These are phyloP conservation scores for Rattus rattus DNA, from an alignment of 2,113 vertebrate species.

Conservation along the genomic window DNA sequence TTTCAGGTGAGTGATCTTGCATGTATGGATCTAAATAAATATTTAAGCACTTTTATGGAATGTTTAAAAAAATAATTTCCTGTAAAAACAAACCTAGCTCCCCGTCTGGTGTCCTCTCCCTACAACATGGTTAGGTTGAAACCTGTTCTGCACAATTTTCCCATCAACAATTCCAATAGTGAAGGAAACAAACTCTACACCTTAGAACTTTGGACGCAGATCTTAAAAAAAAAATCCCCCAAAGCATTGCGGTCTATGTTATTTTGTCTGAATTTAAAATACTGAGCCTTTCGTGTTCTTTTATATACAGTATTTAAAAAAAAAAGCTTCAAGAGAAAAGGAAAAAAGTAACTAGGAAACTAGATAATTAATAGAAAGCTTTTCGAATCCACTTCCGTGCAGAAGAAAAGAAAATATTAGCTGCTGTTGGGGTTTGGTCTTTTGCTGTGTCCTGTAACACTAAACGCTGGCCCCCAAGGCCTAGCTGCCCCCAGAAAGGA, in stretches of 20 bases:
- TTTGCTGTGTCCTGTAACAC: too few species aligned
- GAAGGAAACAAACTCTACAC: background rate
- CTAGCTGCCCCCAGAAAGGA: too few species aligned
- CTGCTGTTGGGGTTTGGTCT: too few species aligned
- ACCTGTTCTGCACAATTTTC: background rate
- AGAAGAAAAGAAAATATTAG: background rate
- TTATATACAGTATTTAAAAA: background rate
- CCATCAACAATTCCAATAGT: background rate
- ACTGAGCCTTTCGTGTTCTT: background rate
- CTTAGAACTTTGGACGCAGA: background rate
- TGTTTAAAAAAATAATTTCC: background rate
- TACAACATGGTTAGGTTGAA: background rate
- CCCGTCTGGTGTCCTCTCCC: background rate
- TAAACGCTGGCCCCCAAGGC: too few species aligned
- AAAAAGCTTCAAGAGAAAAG: background rate
- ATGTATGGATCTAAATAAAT: background rate
- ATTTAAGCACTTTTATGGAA: background rate
- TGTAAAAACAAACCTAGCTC: background rate
- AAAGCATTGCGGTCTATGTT: background rate
- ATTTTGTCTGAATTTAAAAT: conserved; percentile 17
- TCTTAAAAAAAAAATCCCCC: background rate
- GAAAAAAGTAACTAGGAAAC: conserved; percentile 12
- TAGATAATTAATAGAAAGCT: background rate
- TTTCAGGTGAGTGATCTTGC: background rate
- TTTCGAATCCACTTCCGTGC: background rate